Conservation (phyloP, 2,113 vertebrate genomes). For the Oryzias curvinotus region DNA sequence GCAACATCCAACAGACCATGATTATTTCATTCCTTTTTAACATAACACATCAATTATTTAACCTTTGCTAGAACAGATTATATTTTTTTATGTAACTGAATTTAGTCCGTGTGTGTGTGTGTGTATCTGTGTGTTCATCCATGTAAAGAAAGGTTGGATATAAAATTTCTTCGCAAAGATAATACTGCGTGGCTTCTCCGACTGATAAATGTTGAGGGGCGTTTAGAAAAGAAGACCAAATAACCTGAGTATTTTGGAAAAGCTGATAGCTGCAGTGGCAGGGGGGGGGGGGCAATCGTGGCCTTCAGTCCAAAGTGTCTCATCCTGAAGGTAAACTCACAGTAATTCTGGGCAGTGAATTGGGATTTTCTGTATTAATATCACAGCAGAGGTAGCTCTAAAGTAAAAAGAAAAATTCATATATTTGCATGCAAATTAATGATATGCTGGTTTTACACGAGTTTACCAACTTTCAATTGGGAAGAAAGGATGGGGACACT, state of each 20-base stretch:
- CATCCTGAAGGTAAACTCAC: slow-evolving; percentile 38
- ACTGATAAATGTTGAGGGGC: slow-evolving; percentile 48
- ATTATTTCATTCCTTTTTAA: slow-evolving; percentile 75
- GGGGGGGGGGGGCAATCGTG: slow-evolving; percentile 32
- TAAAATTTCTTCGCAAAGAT: slow-evolving; percentile 45
- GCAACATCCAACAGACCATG: slow-evolving; percentile 67
- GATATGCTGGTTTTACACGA: background rate
- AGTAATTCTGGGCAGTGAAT: slow-evolving; percentile 13
- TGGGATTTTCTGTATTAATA: slow-evolving; percentile 9
- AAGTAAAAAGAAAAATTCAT: background rate
- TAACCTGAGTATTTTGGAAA: slow-evolving; percentile 41
- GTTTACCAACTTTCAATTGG: too few relatives aligned
- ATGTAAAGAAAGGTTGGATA: slow-evolving; percentile 43
- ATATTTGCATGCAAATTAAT: slow-evolving; percentile 12
- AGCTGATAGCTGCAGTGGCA: slow-evolving; percentile 61
- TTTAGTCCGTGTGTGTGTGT: slow-evolving; percentile 12
- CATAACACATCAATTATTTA: slow-evolving; percentile 72
- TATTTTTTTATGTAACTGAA: slow-evolving; percentile 62
- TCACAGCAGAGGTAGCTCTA: background rate
- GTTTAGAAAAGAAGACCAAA: slow-evolving; percentile 23
- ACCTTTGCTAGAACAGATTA: slow-evolving; percentile 57
- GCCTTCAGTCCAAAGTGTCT: slow-evolving; percentile 44
- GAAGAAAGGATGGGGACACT: too few relatives aligned
- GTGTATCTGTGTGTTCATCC: slow-evolving; percentile 20
- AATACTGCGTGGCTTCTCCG: slow-evolving; percentile 47